A percentile compares a stretch with the other conserved stretches of the same genome.
Conservation (phyloP, 2,888 invertebrate species). For the Rotaria macrura region DNA sequence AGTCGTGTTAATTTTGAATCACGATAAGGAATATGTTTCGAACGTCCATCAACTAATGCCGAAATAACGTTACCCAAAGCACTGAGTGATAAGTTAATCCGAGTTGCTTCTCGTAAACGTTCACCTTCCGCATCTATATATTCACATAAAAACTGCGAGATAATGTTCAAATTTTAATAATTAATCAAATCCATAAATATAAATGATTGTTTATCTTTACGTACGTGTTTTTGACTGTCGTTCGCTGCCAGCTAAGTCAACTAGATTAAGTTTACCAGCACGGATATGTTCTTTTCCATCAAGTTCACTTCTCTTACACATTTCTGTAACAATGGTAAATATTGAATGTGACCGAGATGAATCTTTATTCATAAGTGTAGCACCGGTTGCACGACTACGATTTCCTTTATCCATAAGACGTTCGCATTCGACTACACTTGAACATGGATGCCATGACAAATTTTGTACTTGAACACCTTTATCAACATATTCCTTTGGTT, state of each 20-base stretch:
- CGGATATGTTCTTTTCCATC: constrained; percentile 55
- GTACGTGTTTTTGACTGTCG: constrained; percentile 64
- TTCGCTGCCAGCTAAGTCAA: constrained; percentile 78
- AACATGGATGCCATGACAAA: constrained; percentile 65
- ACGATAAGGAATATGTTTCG: constrained; percentile 67
- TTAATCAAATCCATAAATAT: too few relatives aligned
- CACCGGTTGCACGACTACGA: constrained; percentile 68
- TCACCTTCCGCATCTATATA: constrained; percentile 66
- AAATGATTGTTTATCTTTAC: too few relatives aligned
- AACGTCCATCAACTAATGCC: constrained; percentile 69
- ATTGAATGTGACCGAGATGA: constrained; percentile 74
- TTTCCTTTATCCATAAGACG: constrained; percentile 65
- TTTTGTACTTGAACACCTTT: constrained; percentile 61
- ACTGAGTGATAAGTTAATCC: constrained; percentile 74
- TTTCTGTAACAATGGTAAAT: constrained; percentile 72
- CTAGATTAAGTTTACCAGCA: constrained; percentile 69
- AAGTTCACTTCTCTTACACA: constrained; percentile 53
- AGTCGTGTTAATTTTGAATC: constrained; percentile 74
- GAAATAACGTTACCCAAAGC: constrained; percentile 80
- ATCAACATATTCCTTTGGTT: constrained; percentile 56
- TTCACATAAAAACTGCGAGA: too few relatives aligned
- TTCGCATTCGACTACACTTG: constrained; percentile 67
- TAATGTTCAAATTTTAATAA: too few relatives aligned
- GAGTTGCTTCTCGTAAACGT: constrained; percentile 73
- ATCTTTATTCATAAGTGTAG: constrained; percentile 77